These are phyloP conservation scores for Dipodomys merriami DNA, from an alignment of 2,113 vertebrate genomes.

Conservation along the genomic window DNA sequence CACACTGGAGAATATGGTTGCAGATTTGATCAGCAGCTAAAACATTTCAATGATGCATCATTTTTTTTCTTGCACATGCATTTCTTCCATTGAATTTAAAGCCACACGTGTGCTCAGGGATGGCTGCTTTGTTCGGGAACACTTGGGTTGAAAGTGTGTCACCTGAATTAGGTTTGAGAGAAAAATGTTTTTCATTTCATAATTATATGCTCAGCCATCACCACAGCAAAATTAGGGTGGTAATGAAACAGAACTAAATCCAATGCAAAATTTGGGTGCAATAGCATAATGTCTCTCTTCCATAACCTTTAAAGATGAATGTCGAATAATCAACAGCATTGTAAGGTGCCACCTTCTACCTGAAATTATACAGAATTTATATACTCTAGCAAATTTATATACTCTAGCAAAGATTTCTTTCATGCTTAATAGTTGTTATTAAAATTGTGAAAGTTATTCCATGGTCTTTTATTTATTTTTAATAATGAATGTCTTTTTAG, in stretches of 20 bases:
- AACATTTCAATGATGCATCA: neutral
- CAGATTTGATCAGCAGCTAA: constrained; percentile 2
- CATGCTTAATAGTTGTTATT: neutral
- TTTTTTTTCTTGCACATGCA: neutral
- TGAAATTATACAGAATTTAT: neutral
- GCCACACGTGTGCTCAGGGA: constrained; percentile 9
- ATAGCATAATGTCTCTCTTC: neutral
- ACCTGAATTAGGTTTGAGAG: constrained; percentile 48
- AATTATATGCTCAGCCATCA: neutral
- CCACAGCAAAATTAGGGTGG: constrained; percentile 8
- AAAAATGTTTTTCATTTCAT: constrained; percentile 56
- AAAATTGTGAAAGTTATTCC: neutral
- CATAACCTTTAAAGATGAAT: neutral
- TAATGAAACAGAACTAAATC: constrained; percentile 29
- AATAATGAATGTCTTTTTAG: neutral
- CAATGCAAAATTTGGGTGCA: constrained; percentile 26
- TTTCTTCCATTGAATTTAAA: constrained; percentile 45
- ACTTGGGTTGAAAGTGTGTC: constrained; percentile 44
- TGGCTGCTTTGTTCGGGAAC: neutral
- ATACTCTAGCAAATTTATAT: neutral
- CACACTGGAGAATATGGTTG: neutral
- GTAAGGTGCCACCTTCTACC: neutral
- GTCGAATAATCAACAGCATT: neutral
- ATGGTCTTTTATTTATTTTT: neutral
- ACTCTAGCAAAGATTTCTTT: neutral